Evolutionary conservation across 1,140 invertebrate genomes (phyloP).

Genomic region (Heliconius himera): DNA sequence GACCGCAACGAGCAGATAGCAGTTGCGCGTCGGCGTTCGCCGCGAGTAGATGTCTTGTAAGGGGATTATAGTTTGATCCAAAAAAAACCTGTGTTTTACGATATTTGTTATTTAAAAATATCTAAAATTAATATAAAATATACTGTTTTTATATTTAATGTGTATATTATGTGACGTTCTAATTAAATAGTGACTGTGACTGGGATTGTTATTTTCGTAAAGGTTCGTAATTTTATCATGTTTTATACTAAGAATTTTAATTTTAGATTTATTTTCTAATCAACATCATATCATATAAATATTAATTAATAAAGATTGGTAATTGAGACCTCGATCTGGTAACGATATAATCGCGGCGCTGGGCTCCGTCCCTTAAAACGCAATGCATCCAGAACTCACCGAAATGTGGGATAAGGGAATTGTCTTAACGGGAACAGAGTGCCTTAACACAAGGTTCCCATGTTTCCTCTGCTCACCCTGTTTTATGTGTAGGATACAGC

Average conservation of each 20-base stretch:
- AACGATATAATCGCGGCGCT: too few species aligned
- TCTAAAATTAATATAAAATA: background rate
- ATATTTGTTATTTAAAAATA: background rate
- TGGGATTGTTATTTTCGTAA: slow-evolving; percentile 4
- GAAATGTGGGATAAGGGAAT: too few species aligned
- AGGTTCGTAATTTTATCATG: background rate
- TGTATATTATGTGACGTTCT: background rate
- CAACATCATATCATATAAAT: background rate
- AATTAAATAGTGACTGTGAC: background rate
- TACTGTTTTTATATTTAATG: background rate
- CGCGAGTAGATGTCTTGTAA: background rate
- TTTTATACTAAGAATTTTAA: background rate
- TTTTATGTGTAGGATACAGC: too few species aligned
- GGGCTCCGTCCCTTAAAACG: too few species aligned
- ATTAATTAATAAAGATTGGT: too few species aligned
- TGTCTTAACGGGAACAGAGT: too few species aligned
- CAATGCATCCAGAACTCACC: too few species aligned
- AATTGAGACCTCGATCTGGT: too few species aligned
- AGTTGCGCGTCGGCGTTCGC: slow-evolving; percentile 7
- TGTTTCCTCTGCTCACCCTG: too few species aligned
- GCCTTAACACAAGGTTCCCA: too few species aligned
- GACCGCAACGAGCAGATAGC: background rate
- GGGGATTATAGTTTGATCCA: background rate
- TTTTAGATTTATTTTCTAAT: background rate
- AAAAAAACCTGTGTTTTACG: background rate